phyloP scores from a whole-genome alignment of 2,888 invertebrate genomes.

The Sycophila texana region DNA sequence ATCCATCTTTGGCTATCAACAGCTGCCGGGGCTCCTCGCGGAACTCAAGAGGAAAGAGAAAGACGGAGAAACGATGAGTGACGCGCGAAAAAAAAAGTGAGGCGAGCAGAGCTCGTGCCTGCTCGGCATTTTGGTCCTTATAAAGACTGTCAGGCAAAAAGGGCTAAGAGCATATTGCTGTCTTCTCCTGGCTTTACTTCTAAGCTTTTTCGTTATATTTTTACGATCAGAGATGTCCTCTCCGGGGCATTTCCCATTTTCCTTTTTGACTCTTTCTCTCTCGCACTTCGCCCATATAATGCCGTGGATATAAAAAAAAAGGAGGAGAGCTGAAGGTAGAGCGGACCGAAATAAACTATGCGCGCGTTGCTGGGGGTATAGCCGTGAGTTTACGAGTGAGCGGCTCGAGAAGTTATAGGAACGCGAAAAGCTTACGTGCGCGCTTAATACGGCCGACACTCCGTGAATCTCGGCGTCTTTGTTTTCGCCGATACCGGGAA shows the following conservation, averaged over 20 bases:
- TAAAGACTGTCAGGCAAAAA: background rate
- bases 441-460: slow-evolving; percentile 9
- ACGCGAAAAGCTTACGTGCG: slow-evolving; percentile 4
- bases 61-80: background rate
- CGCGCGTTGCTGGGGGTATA: background rate
- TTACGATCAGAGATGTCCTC: slow-evolving; percentile 29
- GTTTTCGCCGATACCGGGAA: background rate
- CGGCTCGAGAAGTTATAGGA: slow-evolving; percentile 2
- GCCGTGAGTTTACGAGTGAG: slow-evolving; percentile 9
- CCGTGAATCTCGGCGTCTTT: background rate
- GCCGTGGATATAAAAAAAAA: background rate
- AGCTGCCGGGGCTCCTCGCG: background rate
- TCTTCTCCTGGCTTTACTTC: slow-evolving; percentile 4
- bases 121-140: slow-evolving; percentile 15
- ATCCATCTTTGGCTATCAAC: slow-evolving; percentile 15
- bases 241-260: background rate
- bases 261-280: no score
- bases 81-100: slow-evolving; percentile 13
- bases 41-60: background rate
- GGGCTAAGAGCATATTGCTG: slow-evolving; percentile 45
- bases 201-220: slow-evolving; percentile 26
- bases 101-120: background rate
- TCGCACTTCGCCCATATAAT: background rate
- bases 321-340: background rate
- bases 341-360: background rate